Evolutionary conservation across 2,888 invertebrate species (phyloP).

Genomic region (Calephelis perditalis): DNA sequence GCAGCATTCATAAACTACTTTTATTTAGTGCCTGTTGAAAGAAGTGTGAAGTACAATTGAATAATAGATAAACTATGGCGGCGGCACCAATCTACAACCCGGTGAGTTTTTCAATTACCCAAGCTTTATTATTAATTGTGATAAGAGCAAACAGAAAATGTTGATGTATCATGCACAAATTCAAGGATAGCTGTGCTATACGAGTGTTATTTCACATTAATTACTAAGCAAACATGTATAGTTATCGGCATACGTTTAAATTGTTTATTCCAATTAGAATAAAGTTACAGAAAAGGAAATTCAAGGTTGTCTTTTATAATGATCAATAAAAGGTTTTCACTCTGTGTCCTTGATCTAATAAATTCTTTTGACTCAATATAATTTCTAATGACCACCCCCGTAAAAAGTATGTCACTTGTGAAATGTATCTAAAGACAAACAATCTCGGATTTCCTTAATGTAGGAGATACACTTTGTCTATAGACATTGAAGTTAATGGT

Average conservation of each 20-base stretch:
- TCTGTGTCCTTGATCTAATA: no score
- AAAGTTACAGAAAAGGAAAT: not conserved
- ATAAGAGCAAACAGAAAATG: conserved; percentile 25
- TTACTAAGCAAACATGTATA: conserved; percentile 1
- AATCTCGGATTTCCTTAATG: no score
- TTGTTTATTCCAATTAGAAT: conserved; percentile 6
- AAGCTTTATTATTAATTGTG: conserved; percentile 26
- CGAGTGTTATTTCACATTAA: conserved; percentile 9
- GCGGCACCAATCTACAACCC: conserved; percentile 61
- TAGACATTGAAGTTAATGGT: no score
- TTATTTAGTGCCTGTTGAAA: not conserved
- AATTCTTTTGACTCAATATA: no score
- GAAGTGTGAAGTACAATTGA: not conserved
- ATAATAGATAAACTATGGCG: conserved; percentile 41
- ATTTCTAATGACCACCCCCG: no score
- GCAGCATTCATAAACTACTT: conserved; percentile 35
- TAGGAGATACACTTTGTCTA: no score
- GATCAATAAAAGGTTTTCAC: not conserved
- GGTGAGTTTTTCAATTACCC: conserved; percentile 43
- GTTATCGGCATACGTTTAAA: conserved; percentile 3
- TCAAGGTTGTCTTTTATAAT: conserved; percentile 9
- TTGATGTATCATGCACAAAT: conserved; percentile 34
- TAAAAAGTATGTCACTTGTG: no score
- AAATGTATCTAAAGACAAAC: no score
- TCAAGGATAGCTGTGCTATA: conserved; percentile 49